These are phyloP conservation scores for Drosophila prosaltans DNA, from an alignment of 1,140 invertebrate species.

Conservation along the genomic window DNA sequence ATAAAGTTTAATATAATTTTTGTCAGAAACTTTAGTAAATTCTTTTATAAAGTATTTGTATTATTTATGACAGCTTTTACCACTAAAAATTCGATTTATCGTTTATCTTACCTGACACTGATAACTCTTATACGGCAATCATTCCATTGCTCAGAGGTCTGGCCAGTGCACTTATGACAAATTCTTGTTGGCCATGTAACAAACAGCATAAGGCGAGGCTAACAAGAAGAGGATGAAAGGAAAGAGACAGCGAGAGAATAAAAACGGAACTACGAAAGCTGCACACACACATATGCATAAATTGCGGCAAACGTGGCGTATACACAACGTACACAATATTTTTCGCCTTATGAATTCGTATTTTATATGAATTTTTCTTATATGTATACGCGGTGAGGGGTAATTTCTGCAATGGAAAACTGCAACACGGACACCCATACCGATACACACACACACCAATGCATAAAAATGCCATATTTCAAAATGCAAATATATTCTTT, in stretches of 20 bases:
- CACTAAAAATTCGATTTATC: background rate
- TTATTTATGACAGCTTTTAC: background rate
- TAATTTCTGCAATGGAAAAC: constrained; percentile 70
- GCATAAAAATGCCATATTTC: constrained; percentile 81
- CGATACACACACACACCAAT: constrained; percentile 61
- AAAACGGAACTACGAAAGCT: constrained; percentile 5
- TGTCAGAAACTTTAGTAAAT: background rate
- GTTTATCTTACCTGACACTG: background rate
- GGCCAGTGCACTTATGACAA: constrained; percentile 52
- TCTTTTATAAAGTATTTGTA: background rate
- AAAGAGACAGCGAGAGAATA: background rate
- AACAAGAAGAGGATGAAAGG: no score
- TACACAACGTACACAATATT: constrained; percentile 73
- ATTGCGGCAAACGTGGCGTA: constrained; percentile 75
- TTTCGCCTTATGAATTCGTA: constrained; percentile 80
- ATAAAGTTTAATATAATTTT: no score
- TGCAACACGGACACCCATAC: constrained; percentile 57
- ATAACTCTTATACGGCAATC: constrained; percentile 11
- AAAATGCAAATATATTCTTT: constrained; percentile 81
- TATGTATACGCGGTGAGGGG: constrained; percentile 21
- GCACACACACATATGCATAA: constrained; percentile 65
- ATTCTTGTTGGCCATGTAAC: constrained; percentile 36
- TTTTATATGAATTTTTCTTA: constrained; percentile 73
- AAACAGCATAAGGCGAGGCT: constrained; percentile 29
- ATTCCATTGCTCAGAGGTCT: constrained; percentile 22